Evolutionary conservation across 2,888 invertebrate genomes (phyloP).

Genomic region (Cepaea hortensis): DNA sequence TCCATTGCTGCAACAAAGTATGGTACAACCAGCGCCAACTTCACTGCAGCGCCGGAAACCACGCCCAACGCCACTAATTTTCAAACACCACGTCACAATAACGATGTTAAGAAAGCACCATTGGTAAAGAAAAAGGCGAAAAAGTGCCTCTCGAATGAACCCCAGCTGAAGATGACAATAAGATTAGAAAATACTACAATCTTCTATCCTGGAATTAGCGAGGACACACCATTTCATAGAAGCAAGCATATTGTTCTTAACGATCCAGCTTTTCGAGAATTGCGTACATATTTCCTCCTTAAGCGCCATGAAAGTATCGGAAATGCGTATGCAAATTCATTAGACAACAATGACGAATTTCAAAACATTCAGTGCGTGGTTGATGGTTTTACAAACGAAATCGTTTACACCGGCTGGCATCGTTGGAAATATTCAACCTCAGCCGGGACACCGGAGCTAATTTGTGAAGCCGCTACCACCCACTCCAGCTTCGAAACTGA

Average conservation of each 20-base stretch:
- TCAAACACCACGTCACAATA: not conserved
- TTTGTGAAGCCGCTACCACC: not conserved
- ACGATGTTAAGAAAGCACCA: not conserved
- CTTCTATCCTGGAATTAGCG: not conserved
- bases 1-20: not conserved
- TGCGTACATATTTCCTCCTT: not conserved
- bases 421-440: not conserved
- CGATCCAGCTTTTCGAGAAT: not conserved
- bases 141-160: not conserved
- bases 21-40: not conserved
- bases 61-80: not conserved
- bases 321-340: not conserved
- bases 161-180: not conserved
- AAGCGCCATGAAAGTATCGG: not conserved
- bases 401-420: conserved; percentile 8
- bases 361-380: conserved; percentile 3
- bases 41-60: not conserved
- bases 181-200: not conserved
- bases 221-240: not conserved
- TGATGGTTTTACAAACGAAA: not conserved
- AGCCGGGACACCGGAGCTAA: not conserved
- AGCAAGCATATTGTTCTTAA: not conserved
- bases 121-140: not conserved
- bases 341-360: not conserved
- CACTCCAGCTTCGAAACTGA: not conserved